These are phyloP conservation scores for Acromyrmex charruanus DNA, from an alignment of 1,140 invertebrate species.

Conservation along the genomic window DNA sequence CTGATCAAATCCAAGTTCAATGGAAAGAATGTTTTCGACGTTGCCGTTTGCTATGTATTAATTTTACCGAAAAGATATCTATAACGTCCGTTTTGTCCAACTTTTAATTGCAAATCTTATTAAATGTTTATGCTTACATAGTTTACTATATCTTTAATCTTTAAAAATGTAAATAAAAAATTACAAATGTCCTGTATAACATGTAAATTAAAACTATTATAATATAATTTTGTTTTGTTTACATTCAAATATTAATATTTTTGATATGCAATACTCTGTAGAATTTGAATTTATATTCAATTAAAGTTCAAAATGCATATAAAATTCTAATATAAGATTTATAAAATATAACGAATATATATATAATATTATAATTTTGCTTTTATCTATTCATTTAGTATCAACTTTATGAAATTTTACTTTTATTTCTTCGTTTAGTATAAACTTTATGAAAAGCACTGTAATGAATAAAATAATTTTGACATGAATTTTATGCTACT, in stretches of 20 bases:
- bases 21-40: constrained; percentile 8
- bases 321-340: background rate
- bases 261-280: background rate
- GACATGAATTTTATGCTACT: background rate
- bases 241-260: background rate
- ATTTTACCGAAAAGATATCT: constrained; percentile 4
- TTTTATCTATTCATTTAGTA: background rate
- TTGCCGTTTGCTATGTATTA: background rate
- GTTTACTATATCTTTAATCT: background rate
- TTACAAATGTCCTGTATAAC: background rate
- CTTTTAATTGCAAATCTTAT: background rate
- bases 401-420: background rate
- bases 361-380: background rate
- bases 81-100: background rate
- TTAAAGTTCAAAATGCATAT: background rate
- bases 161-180: background rate
- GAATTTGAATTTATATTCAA: background rate
- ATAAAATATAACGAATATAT: background rate
- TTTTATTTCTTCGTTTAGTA: background rate
- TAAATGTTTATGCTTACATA: background rate
- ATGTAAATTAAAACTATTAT: background rate
- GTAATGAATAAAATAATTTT: constrained; percentile 10
- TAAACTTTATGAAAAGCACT: background rate
- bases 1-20: constrained; percentile 31
- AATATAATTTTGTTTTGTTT: background rate